Evolutionary conservation across 1,140 invertebrate species (phyloP).

Genomic region (Callitettix versicolor): DNA sequence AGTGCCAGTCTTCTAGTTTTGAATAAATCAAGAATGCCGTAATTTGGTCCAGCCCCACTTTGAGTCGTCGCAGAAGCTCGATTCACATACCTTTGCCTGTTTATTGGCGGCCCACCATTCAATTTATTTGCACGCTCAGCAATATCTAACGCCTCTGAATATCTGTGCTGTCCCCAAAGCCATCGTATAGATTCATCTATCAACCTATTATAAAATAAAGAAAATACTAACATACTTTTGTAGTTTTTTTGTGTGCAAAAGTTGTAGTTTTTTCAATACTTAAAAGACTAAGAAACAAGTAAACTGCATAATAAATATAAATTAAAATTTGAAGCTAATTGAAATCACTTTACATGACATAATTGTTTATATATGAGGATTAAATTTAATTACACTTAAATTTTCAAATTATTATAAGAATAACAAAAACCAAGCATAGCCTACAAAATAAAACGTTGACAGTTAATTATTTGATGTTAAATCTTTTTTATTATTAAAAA

Average conservation of each 20-base stretch:
- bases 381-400: too few relatives aligned
- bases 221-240: not conserved
- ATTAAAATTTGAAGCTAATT: not conserved
- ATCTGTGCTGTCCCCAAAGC: constrained; percentile 68
- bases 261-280: not conserved
- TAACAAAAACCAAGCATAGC: too few relatives aligned
- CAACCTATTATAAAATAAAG: constrained; percentile 35
- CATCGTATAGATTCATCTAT: constrained; percentile 78
- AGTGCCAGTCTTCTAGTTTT: constrained; percentile 66
- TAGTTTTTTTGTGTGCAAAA: not conserved
- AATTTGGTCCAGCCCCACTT: constrained; percentile 33
- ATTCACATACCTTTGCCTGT: constrained; percentile 48
- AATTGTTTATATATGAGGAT: not conserved
- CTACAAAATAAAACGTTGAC: too few relatives aligned
- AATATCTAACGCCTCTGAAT: constrained; percentile 57
- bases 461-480: too few relatives aligned
- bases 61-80: constrained; percentile 38
- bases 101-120: constrained; percentile 50
- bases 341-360: not conserved
- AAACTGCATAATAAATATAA: too few relatives aligned
- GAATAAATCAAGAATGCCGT: constrained; percentile 56
- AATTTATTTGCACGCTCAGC: constrained; percentile 57
- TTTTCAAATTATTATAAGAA: too few relatives aligned
- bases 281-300: not conserved
- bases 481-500: too few relatives aligned